phyloP scores from a whole-genome alignment of 2,888 invertebrate species.

The Drosophila colorata region DNA sequence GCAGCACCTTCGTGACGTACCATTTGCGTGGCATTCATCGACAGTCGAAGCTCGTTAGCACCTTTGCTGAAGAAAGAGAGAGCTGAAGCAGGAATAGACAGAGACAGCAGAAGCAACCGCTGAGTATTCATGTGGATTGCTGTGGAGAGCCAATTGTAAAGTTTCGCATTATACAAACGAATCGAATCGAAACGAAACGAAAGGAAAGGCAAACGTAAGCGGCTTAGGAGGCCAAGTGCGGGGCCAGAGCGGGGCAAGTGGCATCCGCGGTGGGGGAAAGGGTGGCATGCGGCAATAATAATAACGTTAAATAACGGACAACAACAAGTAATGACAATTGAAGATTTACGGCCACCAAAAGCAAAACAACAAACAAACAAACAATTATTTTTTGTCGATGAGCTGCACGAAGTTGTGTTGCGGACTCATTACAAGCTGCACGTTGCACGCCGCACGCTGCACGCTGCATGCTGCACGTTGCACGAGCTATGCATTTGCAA shows the following conservation, averaged over 20 bases:
- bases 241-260: not conserved
- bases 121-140: not conserved
- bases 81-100: not conserved
- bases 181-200: conserved; percentile 26
- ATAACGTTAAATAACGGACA: conserved; percentile 66
- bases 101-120: not conserved
- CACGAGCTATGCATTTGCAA: conserved; percentile 52
- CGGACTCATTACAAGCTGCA: conserved; percentile 69
- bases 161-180: conserved; percentile 30
- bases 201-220: conserved; percentile 42
- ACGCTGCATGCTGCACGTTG: conserved; percentile 57
- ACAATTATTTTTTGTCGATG: conserved; percentile 18
- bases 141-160: conserved; percentile 35
- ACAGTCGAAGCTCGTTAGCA: conserved; percentile 65
- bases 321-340: conserved; percentile 66
- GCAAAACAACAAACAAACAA: conserved; percentile 24
- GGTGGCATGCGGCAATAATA: conserved; percentile 49
- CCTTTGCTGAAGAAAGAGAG: conserved; percentile 27
- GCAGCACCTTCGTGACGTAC: conserved; percentile 34
- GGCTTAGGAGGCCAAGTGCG: conserved; percentile 19
- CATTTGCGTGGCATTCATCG: conserved; percentile 51
- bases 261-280: not conserved
- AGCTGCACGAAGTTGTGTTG: conserved; percentile 63
- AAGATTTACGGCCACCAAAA: conserved; percentile 44
- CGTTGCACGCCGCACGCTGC: conserved; percentile 51